phyloP scores from a whole-genome alignment of 2,113 vertebrate species.

The Odobenus rosmarus region DNA sequence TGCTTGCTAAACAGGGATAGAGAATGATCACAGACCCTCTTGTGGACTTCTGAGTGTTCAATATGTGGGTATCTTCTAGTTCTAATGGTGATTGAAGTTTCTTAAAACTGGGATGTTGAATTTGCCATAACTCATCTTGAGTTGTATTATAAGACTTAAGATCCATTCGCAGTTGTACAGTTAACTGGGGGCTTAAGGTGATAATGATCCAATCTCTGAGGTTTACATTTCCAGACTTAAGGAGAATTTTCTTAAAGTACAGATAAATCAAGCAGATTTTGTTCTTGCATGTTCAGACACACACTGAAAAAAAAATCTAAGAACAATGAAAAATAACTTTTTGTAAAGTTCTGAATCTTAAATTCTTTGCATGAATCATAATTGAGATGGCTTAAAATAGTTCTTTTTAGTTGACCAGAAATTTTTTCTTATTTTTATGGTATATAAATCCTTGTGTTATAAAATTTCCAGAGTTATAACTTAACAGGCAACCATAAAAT shows the following conservation, averaged over 20 bases:
- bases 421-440: not conserved
- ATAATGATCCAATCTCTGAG: constrained; percentile 14
- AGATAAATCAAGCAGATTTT: constrained; percentile 51
- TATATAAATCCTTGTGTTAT: not conserved
- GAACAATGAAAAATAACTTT: constrained; percentile 53
- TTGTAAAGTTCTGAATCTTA: constrained; percentile 7
- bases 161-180: not conserved
- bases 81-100: not conserved
- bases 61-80: not conserved
- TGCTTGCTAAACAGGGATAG: not conserved
- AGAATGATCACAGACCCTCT: not conserved
- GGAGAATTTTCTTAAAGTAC: constrained; percentile 46
- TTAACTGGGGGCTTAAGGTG: constrained; percentile 14
- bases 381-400: not conserved
- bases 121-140: not conserved
- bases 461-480: constrained; percentile 34
- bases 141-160: not conserved
- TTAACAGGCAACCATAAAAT: not conserved
- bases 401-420: not conserved
- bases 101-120: not conserved
- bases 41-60: not conserved
- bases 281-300: constrained; percentile 39
- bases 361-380: not conserved
- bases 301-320: not conserved
- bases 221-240: constrained; percentile 51